Conservation (phyloP, 2,888 invertebrate genomes). For the Hermaeophaga mercurialis region DNA sequence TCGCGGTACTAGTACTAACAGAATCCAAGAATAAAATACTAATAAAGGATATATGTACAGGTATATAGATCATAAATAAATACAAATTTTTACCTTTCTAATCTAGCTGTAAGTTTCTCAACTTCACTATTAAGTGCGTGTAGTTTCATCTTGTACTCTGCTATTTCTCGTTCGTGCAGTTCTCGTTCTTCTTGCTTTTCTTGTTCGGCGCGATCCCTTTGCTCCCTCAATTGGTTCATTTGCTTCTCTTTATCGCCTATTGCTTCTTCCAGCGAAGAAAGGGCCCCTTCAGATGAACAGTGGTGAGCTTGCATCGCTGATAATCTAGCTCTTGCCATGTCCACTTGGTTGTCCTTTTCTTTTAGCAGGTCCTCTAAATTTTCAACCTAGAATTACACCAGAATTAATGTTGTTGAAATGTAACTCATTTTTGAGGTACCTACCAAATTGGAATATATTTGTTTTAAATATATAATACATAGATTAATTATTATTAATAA, state of each 20-base stretch:
- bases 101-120: conserved; percentile 82
- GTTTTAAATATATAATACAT: background rate
- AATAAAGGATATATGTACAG: no score
- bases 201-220: conserved; percentile 92
- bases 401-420: background rate
- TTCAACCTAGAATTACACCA: conserved; percentile 74
- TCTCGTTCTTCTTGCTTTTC: conserved; percentile 96
- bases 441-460: no score
- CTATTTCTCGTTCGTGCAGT: conserved; percentile 88
- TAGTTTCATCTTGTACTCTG: conserved; percentile 93
- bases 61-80: no score
- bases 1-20: no score
- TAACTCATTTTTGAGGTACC: no score
- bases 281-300: conserved; percentile 89
- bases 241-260: conserved; percentile 97
- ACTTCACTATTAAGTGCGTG: conserved; percentile 91
- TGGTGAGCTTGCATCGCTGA: conserved; percentile 95
- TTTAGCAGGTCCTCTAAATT: conserved; percentile 95
- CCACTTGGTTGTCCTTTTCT: conserved; percentile 98
- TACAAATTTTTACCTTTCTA: conserved; percentile 70
- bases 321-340: conserved; percentile 88
- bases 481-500: no score
- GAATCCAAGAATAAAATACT: no score
- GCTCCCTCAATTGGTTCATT: conserved; percentile 91
- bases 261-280: conserved; percentile 92